These are phyloP conservation scores for Aphelenchoides fujianensis DNA, from an alignment of 1,140 invertebrate genomes.

Conservation along the genomic window DNA sequence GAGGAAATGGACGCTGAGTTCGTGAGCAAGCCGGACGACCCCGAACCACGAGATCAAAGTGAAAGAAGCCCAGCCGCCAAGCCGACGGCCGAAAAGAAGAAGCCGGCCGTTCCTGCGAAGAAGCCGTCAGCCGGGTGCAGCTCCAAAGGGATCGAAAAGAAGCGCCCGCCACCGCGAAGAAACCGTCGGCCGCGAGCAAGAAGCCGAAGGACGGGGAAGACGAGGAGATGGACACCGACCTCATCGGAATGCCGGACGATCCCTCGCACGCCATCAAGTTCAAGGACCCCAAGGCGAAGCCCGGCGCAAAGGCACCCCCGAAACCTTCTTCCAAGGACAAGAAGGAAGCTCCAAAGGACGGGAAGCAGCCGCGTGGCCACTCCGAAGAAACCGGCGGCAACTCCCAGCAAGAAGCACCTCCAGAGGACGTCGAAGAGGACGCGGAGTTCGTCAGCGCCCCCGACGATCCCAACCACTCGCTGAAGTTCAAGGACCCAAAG, in stretches of 20 bases:
- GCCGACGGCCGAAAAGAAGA: too few species aligned
- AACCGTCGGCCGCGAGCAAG: neutral
- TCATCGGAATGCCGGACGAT: neutral
- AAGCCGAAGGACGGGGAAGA: neutral
- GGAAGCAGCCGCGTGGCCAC: too few species aligned
- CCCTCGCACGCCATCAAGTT: slow-evolving; percentile 5
- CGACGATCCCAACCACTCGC: neutral
- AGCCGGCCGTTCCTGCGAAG: too few species aligned
- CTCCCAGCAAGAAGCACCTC: neutral
- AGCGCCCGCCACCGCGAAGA: neutral
- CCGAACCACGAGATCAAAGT: neutral
- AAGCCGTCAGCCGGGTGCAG: too few species aligned
- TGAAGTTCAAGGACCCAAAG: slow-evolving; percentile 12
- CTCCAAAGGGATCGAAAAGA: too few species aligned
- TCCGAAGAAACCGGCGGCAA: neutral
- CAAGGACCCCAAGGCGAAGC: neutral
- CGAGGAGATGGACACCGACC: slow-evolving; percentile 12
- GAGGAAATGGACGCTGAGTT: slow-evolving; percentile 8
- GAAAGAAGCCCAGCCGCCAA: neutral
- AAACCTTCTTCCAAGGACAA: neutral
- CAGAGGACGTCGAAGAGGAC: neutral
- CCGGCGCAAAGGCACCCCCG: neutral
- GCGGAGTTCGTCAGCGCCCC: neutral
- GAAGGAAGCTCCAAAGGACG: neutral
- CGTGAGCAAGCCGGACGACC: neutral